Evolutionary conservation across 2,888 invertebrate species (phyloP).

Genomic region (Lypha dubia): DNA sequence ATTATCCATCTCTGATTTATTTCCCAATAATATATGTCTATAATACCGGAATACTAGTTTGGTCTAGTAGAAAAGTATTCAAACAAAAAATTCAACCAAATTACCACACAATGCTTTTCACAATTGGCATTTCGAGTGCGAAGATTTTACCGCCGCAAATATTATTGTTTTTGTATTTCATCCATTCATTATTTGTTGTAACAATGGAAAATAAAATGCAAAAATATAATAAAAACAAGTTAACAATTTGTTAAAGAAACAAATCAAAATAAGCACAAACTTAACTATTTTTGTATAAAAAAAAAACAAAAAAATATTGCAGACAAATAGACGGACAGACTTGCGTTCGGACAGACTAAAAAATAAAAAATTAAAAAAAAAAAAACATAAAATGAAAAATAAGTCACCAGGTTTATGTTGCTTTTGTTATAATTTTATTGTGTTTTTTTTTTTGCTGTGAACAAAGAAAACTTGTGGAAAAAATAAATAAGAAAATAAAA

Average conservation of each 20-base stretch:
- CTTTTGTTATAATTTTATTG: constrained; percentile 42
- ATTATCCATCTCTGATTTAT: constrained; percentile 4
- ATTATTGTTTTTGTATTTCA: constrained; percentile 47
- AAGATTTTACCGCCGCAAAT: constrained; percentile 70
- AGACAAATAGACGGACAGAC: constrained; percentile 34
- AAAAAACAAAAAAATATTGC: constrained; percentile 32
- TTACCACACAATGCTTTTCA: constrained; percentile 70
- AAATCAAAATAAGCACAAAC: constrained; percentile 55
- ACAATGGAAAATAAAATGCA: constrained; percentile 44
- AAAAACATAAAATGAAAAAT: constrained; percentile 63
- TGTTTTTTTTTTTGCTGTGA: not conserved
- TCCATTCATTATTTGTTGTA: constrained; percentile 12
- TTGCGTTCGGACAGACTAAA: not conserved
- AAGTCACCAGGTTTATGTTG: constrained; percentile 69
- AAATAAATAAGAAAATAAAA: not conserved
- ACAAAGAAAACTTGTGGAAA: constrained; percentile 47
- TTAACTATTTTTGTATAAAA: constrained; percentile 15
- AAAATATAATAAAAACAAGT: constrained; percentile 47
- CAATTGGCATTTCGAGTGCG: constrained; percentile 71
- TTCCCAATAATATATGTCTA: not conserved
- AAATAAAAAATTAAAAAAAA: no score
- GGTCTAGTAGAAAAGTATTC: constrained; percentile 38
- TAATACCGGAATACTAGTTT: not conserved
- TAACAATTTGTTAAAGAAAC: constrained; percentile 69
- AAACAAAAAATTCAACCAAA: constrained; percentile 54